Evolutionary conservation across 1,140 invertebrate genomes (phyloP), one percentile per base, ranked within the genome.

Genomic region (Eufriesea mexicana): DNA sequence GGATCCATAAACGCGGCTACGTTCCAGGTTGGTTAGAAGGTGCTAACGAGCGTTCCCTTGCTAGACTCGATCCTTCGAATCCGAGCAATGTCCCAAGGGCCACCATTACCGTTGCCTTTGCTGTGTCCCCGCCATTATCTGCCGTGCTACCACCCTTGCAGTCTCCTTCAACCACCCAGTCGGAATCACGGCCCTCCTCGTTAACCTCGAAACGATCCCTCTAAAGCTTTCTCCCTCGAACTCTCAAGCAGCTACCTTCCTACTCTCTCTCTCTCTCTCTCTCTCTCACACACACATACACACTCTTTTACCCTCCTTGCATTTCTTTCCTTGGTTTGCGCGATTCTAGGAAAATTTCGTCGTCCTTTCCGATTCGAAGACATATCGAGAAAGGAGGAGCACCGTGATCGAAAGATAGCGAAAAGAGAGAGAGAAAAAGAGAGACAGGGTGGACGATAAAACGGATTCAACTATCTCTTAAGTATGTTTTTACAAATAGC

Each of bases 41-140:
- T 89, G 89, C 90, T 93, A 93, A 93, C 92, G 91, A 93, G 91
- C 91, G 90, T 91, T 92, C 85, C 84, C 84, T 81, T 23, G 80
- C 79, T 57, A 68, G 72, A 70, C 70, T 66, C 85, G 79, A 84
- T 86, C 84, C 84, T 89, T 84, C 83, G 79, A 88, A 85, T 87
- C 80, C 81, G 73, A 76, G 67, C 78, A 68, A 74, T 74, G 86
- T 89, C 86, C 92, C 92, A 91, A 73, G 92, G 92, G 92, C 89
- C 90, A 90, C 91, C 91, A 92, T 93, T 93, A 93, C 85, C 86
- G 59, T 72, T 85, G 84, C 80, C 84, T 86, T 77, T 68, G 82
- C 86, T 83, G 84, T 84, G 84, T 84, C 83, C 79, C 85, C 86
- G 87, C 90, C 90, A 90, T 91, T 91, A 90, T 90, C 89, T 57